Base-by-base conservation (phyloP, 2,888 invertebrate species). In the Galerucella nymphaeae region DNA sequence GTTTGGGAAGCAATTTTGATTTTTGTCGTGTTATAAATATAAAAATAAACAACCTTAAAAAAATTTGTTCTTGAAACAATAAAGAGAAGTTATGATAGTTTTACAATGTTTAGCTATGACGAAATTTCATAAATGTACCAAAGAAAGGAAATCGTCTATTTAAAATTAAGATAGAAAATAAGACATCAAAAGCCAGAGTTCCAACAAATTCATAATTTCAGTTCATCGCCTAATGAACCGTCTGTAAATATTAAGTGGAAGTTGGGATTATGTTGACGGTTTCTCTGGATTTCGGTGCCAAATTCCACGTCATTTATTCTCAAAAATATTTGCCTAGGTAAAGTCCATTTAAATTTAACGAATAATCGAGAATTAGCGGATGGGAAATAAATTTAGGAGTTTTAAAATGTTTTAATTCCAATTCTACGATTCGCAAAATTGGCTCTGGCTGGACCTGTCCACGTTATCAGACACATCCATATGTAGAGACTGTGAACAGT, bases 231-330 rank as follows among this genome's bases (percentile, higher is more conserved):
- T 30, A 59, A 59, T 59, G 16, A 59, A 59, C 59, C 14, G 59
- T 23, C 59, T 30, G 59, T 9, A n/a, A 38, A 16, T 30, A 59
- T 59, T 38, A 59, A 59, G 30, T 38, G 30, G 14, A 14, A 9
- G 14, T 38, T 59, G 14, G 30, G 59, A n/a, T 30, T n/a, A 59
- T 59, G 59, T 59, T 59, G 59, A 59, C 59, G n/a, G 38, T 11
- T 59, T 38, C 59, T n/a, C 23, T 59, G 59, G 59, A 18, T 59
- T 38, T 38, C 59, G 11, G n/a, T 59, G 59, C 59, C 59, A 59
- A 59, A 59, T 59, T 30, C n/a, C 38, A 30, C 9, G 38, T 30
- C 53, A 18, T 53, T 16, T 53, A 18, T 53, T 18, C 10, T 1
- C 10, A 18, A 53, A 53, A 10, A 16, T 53, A 18, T 53, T 53